Conservation (phyloP, 2,113 vertebrate genomes). For the Haplochromis vanheusdeni region DNA sequence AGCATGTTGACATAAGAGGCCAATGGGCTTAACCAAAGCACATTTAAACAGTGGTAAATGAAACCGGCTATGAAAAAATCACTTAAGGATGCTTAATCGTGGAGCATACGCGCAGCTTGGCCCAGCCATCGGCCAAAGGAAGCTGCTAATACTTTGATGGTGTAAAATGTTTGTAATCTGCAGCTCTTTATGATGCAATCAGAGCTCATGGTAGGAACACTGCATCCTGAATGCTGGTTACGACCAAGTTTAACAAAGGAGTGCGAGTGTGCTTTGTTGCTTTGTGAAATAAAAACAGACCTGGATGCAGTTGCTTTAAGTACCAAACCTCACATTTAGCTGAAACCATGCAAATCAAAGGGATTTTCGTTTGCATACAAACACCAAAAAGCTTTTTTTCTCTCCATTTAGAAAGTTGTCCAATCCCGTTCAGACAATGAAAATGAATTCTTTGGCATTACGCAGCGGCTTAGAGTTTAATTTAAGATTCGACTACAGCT, state of each 20-base stretch:
- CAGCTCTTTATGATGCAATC: conserved; percentile 52
- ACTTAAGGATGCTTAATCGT: conserved; percentile 65
- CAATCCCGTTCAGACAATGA: background rate
- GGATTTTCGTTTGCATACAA: conserved; percentile 23
- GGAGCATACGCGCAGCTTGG: conserved; percentile 54
- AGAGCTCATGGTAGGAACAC: background rate
- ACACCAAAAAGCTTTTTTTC: background rate
- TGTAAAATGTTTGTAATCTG: conserved; percentile 62
- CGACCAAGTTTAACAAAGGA: conserved; percentile 17
- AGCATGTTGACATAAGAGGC: conserved; percentile 71
- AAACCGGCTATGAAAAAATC: conserved; percentile 67
- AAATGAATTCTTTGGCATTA: background rate
- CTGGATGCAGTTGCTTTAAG: background rate
- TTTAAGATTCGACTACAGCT: background rate
- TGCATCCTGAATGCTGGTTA: too few species aligned
- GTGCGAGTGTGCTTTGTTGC: background rate
- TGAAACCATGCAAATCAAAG: conserved; percentile 11
- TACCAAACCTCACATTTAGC: background rate
- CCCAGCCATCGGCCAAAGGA: conserved; percentile 32
- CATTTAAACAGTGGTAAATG: conserved; percentile 69
- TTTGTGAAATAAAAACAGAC: conserved; percentile 5
- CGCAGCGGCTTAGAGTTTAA: background rate
- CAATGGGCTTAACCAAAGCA: conserved; percentile 69
- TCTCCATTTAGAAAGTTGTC: background rate
- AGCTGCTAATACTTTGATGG: conserved; percentile 54